phyloP scores from a whole-genome alignment of 2,888 invertebrate species.

The Onthophagus sagittarius region DNA sequence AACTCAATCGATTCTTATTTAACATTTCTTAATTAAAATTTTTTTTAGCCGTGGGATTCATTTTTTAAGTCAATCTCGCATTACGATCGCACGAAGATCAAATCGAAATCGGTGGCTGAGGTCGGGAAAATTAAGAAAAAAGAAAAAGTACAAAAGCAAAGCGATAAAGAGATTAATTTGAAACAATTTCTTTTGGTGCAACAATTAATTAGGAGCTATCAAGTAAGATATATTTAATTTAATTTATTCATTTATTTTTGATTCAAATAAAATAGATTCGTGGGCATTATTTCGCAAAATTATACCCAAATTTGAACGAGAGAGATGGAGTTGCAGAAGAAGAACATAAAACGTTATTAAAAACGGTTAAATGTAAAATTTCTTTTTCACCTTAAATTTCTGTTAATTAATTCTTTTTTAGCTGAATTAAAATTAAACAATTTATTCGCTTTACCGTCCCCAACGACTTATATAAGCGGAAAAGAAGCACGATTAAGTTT shows the following conservation, averaged over 20 bases:
- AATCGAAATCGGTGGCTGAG: neutral
- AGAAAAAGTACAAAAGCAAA: neutral
- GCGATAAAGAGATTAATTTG: neutral
- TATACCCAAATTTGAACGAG: neutral
- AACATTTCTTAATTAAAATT: neutral
- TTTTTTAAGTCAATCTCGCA: neutral
- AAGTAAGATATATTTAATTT: neutral
- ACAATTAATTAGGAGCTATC: neutral
- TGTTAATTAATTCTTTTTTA: neutral
- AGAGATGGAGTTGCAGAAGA: neutral
- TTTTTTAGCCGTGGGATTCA: neutral
- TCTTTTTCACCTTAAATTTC: neutral
- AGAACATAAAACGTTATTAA: neutral
- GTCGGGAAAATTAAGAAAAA: neutral
- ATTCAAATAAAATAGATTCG: neutral
- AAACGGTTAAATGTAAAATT: neutral
- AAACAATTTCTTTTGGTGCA: neutral
- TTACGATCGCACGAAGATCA: neutral
- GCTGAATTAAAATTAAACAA: neutral
- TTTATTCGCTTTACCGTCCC: constrained; percentile 22
- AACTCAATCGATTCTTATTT: neutral
- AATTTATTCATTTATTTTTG: neutral
- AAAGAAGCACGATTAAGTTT: constrained; percentile 33
- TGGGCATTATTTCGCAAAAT: neutral
- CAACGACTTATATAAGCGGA: constrained; percentile 38